phyloP scores from a whole-genome alignment of 2,797 vertebrate genomes.

The Sebastes baramenuke region DNA sequence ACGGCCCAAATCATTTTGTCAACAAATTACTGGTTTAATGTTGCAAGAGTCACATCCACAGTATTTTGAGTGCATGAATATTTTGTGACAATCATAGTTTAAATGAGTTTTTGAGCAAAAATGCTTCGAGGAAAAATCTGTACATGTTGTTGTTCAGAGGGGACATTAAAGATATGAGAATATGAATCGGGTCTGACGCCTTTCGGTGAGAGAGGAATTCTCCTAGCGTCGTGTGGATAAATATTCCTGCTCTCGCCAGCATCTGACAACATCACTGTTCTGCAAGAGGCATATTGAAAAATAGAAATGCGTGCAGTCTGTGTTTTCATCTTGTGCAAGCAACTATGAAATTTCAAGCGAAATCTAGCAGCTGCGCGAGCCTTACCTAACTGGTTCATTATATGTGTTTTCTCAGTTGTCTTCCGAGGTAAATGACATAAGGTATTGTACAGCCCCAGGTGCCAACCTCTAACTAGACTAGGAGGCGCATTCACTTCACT shows the following conservation, averaged over 20 bases:
- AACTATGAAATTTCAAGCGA: constrained; percentile 28
- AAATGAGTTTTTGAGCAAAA: constrained; percentile 6
- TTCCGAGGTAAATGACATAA: constrained; percentile 61
- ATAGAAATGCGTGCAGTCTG: constrained; percentile 31
- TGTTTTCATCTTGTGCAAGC: constrained; percentile 27
- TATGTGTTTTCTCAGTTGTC: constrained; percentile 54
- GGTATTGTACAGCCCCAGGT: constrained; percentile 66
- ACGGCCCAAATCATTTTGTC: constrained; percentile 49
- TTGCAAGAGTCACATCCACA: constrained; percentile 22
- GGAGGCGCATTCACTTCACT: constrained; percentile 64
- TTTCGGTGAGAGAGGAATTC: constrained; percentile 14
- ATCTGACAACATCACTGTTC: constrained; percentile 48
- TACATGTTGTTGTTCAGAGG: background rate
- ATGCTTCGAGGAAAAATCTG: background rate
- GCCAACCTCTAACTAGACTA: constrained; percentile 67
- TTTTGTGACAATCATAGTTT: constrained; percentile 5
- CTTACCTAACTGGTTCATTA: constrained; percentile 51
- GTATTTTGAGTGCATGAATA: constrained; percentile 5
- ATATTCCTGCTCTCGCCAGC: constrained; percentile 26
- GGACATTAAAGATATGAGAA: constrained; percentile 19
- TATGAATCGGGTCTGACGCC: constrained; percentile 15
- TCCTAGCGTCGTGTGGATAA: constrained; percentile 19
- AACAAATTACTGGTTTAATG: constrained; percentile 60
- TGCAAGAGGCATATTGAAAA: constrained; percentile 32
- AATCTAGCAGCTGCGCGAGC: constrained; percentile 33